Base-by-base conservation (phyloP, 2,797 vertebrate genomes). In the Thamnophis elegans region DNA sequence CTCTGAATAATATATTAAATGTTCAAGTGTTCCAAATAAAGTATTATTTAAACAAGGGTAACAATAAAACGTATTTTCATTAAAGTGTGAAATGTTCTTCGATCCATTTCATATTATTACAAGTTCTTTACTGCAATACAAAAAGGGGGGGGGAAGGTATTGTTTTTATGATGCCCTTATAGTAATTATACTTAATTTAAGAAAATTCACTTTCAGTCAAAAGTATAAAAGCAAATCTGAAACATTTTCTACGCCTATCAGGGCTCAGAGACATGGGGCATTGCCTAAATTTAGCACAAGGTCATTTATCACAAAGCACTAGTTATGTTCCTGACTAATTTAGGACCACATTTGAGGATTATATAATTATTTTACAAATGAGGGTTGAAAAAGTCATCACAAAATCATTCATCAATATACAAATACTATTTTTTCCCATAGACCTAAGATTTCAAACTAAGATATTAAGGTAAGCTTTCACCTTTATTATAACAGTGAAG, bases 311-410 rank as follows among this genome's bases (percentile, higher is more conserved):
- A 18, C 22, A 90, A 51, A 53, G 6, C 26, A 58, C 1, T 53
- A 47, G 56, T 12, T 36, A 55, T 47, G 26, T 28, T 32, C 13
- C n/a, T 51, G 6, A 51, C 28, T 65, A 65, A 36, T 13, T 65
- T 36, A 55, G 55, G 60, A 4, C 58, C 96, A 95, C 96, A 97
- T 97, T 97, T 93, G 92, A 97, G 98, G 97, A 98, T 97, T 97
- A 78, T 22, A 11, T 47, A 11, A 82, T 82, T 47, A 82, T 82
- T 82, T 47, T 82, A 82, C 20, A 82, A 82, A 82, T 1, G 73
- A 47, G 55, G 32, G 9, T 58, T 22, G n/a, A 25, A 22, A 32
- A 55, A 56, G 4, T 4, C 9, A 32, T 56, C 22, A 8, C 95
- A 95, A 94, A 95, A 95, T 96, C 96, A 95, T 95, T 97, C 94